phyloP scores from a whole-genome alignment of 92 coral and sea anemone species.

The Virgularia gustaviana region DNA sequence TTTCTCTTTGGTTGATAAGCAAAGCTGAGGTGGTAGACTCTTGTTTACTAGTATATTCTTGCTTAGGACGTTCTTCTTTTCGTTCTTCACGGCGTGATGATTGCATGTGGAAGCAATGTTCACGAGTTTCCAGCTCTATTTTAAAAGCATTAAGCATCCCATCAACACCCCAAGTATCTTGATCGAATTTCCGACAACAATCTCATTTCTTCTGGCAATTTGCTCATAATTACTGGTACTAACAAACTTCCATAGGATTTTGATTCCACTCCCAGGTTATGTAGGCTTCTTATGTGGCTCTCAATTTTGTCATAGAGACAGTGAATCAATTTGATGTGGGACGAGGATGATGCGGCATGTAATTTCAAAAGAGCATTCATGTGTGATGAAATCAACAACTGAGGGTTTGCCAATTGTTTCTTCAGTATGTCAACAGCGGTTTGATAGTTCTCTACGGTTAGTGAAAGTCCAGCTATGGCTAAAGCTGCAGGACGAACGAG shows the following conservation, averaged over 20 bases:
- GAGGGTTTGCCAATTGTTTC: too few relatives aligned
- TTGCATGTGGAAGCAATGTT: neutral
- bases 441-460: neutral
- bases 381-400: too few relatives aligned
- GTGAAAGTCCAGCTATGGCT: too few relatives aligned
- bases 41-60: neutral
- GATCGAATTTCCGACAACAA: neutral
- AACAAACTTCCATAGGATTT: constrained; percentile 2
- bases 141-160: neutral
- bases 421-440: neutral
- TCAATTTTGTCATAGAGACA: neutral
- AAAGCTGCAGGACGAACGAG: too few relatives aligned
- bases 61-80: neutral
- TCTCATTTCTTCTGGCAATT: constrained; percentile 13
- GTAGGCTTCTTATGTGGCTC: neutral
- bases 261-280: neutral
- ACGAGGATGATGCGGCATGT: too few relatives aligned
- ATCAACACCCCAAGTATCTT: neutral
- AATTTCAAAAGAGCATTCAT: too few relatives aligned
- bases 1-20: neutral
- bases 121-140: neutral
- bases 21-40: neutral
- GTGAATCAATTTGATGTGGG: too few relatives aligned
- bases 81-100: neutral
- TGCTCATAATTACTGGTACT: constrained; percentile 17